phyloP scores from a whole-genome alignment of 1,140 invertebrate genomes.

The Calephelis nemesis region DNA sequence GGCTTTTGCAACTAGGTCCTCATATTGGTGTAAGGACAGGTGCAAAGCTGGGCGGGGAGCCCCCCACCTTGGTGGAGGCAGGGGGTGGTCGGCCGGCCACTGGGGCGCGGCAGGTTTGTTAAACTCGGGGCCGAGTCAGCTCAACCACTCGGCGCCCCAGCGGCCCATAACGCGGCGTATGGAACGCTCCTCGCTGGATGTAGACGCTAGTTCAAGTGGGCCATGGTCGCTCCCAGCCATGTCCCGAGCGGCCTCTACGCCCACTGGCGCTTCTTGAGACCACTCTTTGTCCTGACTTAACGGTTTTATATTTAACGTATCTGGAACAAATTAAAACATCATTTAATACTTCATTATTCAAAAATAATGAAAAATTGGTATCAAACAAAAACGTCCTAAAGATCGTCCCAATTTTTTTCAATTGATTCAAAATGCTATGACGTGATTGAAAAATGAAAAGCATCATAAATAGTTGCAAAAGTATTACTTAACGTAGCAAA shows the following conservation, averaged over 20 bases:
- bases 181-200: slow-evolving; percentile 73
- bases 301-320: slow-evolving; percentile 78
- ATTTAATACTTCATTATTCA: no score
- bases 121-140: slow-evolving; percentile 90
- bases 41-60: slow-evolving; percentile 73
- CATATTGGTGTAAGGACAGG: slow-evolving; percentile 84
- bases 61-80: slow-evolving; percentile 86
- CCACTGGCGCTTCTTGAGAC: slow-evolving; percentile 69
- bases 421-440: no score
- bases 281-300: slow-evolving; percentile 74
- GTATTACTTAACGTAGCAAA: no score
- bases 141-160: slow-evolving; percentile 94
- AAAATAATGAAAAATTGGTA: no score
- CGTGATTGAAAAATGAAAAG: no score
- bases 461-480: no score
- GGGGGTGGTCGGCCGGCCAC: slow-evolving; percentile 78
- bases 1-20: slow-evolving; percentile 88
- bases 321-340: slow-evolving; percentile 43
- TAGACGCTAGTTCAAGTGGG: slow-evolving; percentile 54
- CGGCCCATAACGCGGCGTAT: slow-evolving; percentile 88
- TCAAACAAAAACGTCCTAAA: no score
- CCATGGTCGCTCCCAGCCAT: slow-evolving; percentile 53
- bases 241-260: slow-evolving; percentile 76
- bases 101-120: slow-evolving; percentile 69
- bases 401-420: no score